Base-by-base conservation (phyloP, 2,888 invertebrate species). In the Tinea semifulvella region DNA sequence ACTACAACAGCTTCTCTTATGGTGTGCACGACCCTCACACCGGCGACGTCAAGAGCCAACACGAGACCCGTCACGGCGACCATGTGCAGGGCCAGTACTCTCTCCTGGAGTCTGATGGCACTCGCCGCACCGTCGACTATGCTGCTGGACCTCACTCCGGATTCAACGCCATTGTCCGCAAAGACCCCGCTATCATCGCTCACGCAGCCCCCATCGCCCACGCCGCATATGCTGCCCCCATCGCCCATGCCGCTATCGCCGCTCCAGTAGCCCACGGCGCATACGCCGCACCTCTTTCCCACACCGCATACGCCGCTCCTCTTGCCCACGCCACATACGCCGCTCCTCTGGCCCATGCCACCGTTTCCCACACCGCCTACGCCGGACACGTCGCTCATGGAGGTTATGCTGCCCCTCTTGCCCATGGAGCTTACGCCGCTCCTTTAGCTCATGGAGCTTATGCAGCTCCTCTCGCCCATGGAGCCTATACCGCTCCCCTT, bases 51-150 rank as follows among this genome's bases (percentile, higher is more conserved):
- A 79, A 79, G 68, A 72, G 69, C 67, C 87, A 87, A 67, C 84
- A 84, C 51, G 87, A 87, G 72, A 83, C 83, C 47, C 84, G 87
- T 48, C 70, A 76, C 50, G 87, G 87, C n/a, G 86, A 86, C 66
- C 81, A 80, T 53, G 87, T 87, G 36, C 83, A 84, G 50, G 79
- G 79, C 49, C 79, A 77, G 52, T 77, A 77, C 70, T 77, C 76
- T 4, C 68, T 77, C 46, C 60, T 86, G 70, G 63, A 84, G 53
- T 82, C 87, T 18, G 87, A 87, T 57, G 87, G 87, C 53, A 84
- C 83, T 45, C 83, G 82, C 60, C 84, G 87, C 51, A 85, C 83
- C 20, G 87, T 87, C 0, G 86, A 87, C 51, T 86, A 86, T 51
- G 57, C 62, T 13, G 68, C 69, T 26, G 63, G 72, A 49, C 60